Conservation (phyloP, 2,797 vertebrate genomes). For the Chaetophractus vellerosus region DNA sequence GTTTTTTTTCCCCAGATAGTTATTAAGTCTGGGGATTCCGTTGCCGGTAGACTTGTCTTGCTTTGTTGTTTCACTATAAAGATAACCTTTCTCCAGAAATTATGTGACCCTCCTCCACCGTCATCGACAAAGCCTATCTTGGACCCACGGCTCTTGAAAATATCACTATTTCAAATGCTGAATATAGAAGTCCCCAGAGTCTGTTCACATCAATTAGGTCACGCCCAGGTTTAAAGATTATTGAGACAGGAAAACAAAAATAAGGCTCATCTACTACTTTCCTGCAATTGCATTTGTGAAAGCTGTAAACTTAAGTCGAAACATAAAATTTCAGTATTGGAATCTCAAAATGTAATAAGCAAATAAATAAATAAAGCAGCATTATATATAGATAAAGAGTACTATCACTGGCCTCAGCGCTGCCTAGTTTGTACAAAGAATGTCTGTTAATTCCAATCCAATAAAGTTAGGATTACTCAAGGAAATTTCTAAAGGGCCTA, state of each 20-base stretch:
- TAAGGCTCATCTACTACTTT: background rate
- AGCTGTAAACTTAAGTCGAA: constrained; percentile 25
- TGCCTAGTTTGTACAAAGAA: background rate
- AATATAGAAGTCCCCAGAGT: background rate
- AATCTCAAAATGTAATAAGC: background rate
- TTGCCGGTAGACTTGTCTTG: background rate
- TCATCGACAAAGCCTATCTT: background rate
- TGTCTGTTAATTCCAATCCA: background rate
- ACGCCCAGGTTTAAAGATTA: background rate
- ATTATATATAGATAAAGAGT: background rate
- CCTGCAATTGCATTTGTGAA: background rate
- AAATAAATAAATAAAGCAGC: background rate
- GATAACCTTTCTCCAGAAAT: background rate
- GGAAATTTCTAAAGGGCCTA: background rate
- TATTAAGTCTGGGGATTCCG: background rate
- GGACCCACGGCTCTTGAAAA: background rate
- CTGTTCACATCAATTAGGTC: background rate
- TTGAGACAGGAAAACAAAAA: background rate
- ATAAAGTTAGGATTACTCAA: constrained; percentile 45
- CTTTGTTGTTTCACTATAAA: background rate
- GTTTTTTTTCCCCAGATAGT: background rate
- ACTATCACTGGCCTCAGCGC: background rate
- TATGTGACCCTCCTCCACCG: background rate
- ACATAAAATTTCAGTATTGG: constrained; percentile 20
- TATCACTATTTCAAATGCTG: constrained; percentile 3